These are phyloP conservation scores for Apodemus speciosus DNA, from an alignment of 2,113 vertebrate species.

Conservation along the genomic window DNA sequence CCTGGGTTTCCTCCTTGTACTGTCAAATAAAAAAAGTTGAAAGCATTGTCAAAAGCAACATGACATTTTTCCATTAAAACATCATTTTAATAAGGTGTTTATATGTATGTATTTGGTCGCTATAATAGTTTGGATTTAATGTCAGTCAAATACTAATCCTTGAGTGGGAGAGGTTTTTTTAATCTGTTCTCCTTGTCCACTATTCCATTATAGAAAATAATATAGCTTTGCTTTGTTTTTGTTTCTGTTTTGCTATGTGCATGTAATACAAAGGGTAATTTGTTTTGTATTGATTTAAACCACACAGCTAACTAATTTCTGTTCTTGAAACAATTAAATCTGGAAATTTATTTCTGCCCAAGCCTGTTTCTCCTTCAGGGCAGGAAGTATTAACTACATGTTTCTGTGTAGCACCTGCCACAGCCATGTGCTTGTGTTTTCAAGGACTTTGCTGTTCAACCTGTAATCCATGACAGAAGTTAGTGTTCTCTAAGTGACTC, in stretches of 20 bases:
- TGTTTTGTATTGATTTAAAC: slow-evolving; percentile 57
- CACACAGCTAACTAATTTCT: slow-evolving; percentile 51
- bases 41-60: slow-evolving; percentile 39
- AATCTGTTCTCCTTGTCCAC: slow-evolving; percentile 22
- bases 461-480: slow-evolving; percentile 62
- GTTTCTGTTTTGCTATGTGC: not conserved
- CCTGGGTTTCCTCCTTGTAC: not conserved
- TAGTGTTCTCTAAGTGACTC: slow-evolving; percentile 54
- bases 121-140: slow-evolving; percentile 44
- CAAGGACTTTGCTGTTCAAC: slow-evolving; percentile 65
- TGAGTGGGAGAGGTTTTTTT: slow-evolving; percentile 10
- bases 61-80: slow-evolving; percentile 43
- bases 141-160: slow-evolving; percentile 25
- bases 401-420: slow-evolving; percentile 84
- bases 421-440: slow-evolving; percentile 82
- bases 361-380: slow-evolving; percentile 75
- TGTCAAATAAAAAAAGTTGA: not conserved
- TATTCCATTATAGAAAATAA: slow-evolving; percentile 50
- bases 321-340: slow-evolving; percentile 53
- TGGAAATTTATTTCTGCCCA: slow-evolving; percentile 42
- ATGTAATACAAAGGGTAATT: slow-evolving; percentile 23
- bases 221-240: not conserved
- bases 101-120: not conserved
- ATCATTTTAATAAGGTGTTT: slow-evolving; percentile 43
- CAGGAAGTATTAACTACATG: slow-evolving; percentile 76